Conservation (phyloP, 2,113 vertebrate species). For the Desmodus rotundus region DNA sequence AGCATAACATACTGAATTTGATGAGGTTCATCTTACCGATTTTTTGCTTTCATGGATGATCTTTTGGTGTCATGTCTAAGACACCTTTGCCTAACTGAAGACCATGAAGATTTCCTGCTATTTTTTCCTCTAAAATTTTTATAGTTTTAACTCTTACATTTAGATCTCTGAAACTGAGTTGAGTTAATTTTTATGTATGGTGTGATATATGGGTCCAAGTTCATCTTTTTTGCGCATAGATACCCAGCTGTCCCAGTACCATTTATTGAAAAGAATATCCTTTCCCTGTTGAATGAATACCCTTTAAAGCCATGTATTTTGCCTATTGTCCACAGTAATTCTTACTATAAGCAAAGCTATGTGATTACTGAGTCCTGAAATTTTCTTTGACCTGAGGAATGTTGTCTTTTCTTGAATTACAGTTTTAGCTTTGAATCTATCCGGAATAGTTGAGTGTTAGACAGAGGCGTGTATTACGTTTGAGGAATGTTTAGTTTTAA, state of each 20-base stretch:
- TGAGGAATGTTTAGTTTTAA: constrained; percentile 42
- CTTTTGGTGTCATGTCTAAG: neutral
- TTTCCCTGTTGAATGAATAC: neutral
- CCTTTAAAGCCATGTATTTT: neutral
- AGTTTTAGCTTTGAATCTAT: constrained; percentile 27
- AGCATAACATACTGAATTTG: neutral
- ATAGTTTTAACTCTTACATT: neutral
- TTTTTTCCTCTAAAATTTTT: constrained; percentile 14
- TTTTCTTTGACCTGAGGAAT: neutral
- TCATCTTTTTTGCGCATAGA: neutral
- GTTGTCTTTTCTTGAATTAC: neutral
- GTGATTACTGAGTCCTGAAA: neutral
- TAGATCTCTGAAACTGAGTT: neutral
- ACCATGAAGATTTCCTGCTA: neutral
- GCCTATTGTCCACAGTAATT: neutral
- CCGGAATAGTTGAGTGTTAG: constrained; percentile 32
- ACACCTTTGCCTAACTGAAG: neutral
- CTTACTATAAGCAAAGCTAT: neutral
- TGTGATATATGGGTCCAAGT: neutral
- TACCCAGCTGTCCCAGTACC: neutral
- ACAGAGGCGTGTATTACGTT: neutral
- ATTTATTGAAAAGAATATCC: constrained; percentile 6
- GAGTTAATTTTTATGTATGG: neutral
- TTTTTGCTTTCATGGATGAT: neutral
- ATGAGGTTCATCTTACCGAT: neutral